Evolutionary conservation across 2,888 invertebrate genomes (phyloP).

Genomic region (Epinotia ramella): DNA sequence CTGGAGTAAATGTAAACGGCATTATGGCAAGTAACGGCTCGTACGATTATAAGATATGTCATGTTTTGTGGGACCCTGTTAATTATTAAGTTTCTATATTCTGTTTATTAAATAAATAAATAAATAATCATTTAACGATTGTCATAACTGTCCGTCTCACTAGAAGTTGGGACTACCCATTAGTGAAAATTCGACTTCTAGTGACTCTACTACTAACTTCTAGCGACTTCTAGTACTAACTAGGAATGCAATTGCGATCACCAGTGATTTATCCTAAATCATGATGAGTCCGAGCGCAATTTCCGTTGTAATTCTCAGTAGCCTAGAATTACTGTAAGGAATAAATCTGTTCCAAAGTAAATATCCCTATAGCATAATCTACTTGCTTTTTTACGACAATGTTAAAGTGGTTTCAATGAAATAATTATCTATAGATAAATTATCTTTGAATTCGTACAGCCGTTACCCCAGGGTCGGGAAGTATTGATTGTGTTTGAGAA

Average conservation of each 20-base stretch:
- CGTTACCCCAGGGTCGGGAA: neutral
- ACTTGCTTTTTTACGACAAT: neutral
- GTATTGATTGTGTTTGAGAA: neutral
- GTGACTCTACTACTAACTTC: no score
- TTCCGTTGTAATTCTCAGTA: neutral
- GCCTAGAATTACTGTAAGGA: neutral
- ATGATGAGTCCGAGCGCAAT: constrained; percentile 12
- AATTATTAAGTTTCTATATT: no score
- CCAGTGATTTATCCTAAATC: constrained; percentile 26
- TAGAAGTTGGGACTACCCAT: no score
- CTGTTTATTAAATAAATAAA: no score
- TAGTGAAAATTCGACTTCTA: no score
- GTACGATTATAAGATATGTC: neutral
- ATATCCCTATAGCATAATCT: neutral
- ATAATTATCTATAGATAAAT: neutral
- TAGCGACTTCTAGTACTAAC: no score
- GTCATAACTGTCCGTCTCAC: neutral
- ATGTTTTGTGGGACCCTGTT: no score
- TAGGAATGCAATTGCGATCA: constrained; percentile 25
- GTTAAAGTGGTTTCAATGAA: no score
- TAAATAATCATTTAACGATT: neutral
- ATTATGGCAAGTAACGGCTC: neutral
- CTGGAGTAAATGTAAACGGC: neutral
- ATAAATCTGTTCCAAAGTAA: neutral
- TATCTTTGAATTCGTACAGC: neutral